phyloP scores from a whole-genome alignment of 2,888 invertebrate genomes.

The Xestia c-nigrum region DNA sequence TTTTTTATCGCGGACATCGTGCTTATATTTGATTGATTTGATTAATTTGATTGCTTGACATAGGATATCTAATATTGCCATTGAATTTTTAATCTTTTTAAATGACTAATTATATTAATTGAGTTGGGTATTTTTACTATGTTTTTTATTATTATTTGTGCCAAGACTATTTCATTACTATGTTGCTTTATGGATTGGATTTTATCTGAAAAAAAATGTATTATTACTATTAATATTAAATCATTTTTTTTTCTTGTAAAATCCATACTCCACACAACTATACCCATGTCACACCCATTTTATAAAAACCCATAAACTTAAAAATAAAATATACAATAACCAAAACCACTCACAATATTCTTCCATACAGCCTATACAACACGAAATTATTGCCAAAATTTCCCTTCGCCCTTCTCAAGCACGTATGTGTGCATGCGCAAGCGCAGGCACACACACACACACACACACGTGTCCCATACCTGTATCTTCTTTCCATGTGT shows the following conservation, averaged over 20 bases:
- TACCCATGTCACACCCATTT: not conserved
- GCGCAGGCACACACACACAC: conserved; percentile 57
- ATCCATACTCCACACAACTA: not conserved
- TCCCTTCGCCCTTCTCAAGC: conserved; percentile 85
- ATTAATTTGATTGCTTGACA: too few species aligned
- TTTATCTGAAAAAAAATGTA: too few species aligned
- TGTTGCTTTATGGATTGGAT: too few species aligned
- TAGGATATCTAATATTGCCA: too few species aligned
- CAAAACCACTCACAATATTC: conserved; percentile 60
- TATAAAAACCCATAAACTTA: not conserved
- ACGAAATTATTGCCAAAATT: conserved; percentile 88
- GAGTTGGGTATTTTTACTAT: too few species aligned
- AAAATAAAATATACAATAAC: not conserved
- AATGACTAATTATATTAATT: too few species aligned
- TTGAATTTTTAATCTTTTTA: too few species aligned
- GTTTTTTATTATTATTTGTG: too few species aligned
- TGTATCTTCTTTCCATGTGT: conserved; percentile 61
- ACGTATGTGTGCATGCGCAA: conserved; percentile 73
- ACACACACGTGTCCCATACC: conserved; percentile 39
- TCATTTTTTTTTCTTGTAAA: not conserved
- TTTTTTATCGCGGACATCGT: too few species aligned
- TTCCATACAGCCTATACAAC: conserved; percentile 61
- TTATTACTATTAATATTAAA: too few species aligned
- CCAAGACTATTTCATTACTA: too few species aligned
- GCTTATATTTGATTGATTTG: too few species aligned